Conservation (phyloP, 2,113 vertebrate species). For the Casuarius casuarius region DNA sequence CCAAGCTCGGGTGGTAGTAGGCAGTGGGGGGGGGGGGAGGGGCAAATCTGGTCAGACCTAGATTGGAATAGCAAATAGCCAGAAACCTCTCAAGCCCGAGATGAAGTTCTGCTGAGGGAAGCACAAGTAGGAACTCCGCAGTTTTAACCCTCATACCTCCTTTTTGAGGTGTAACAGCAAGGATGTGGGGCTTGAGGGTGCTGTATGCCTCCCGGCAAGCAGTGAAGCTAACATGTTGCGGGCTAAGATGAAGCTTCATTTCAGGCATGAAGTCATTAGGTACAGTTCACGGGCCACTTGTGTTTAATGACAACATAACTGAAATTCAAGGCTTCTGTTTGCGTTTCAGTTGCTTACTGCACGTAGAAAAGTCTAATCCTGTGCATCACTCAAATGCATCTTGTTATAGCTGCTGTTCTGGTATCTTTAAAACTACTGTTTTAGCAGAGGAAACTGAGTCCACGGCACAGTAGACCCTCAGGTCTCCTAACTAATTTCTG, state of each 20-base stretch:
- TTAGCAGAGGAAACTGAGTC: background rate
- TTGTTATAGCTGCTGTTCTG: accelerated
- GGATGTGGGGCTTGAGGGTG: no score
- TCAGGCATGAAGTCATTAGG: background rate
- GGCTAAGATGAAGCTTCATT: accelerated
- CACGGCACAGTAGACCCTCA: accelerated
- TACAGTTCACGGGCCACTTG: accelerated
- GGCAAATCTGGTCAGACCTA: accelerated
- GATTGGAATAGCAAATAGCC: background rate
- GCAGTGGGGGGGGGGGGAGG: no score
- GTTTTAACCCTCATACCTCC: accelerated
- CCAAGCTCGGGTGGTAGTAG: accelerated
- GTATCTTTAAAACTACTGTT: accelerated
- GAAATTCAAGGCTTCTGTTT: accelerated
- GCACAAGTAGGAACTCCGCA: accelerated
- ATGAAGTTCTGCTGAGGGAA: accelerated
- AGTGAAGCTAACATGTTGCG: background rate
- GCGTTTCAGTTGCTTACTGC: accelerated
- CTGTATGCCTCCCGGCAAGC: accelerated
- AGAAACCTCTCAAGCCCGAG: accelerated
- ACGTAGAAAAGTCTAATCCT: accelerated
- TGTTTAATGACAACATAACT: accelerated
- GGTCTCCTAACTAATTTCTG: background rate
- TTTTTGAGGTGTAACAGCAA: accelerated
- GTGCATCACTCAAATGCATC: accelerated